Conservation (phyloP, 2,888 invertebrate genomes). For the Liodrosophila aerea region DNA sequence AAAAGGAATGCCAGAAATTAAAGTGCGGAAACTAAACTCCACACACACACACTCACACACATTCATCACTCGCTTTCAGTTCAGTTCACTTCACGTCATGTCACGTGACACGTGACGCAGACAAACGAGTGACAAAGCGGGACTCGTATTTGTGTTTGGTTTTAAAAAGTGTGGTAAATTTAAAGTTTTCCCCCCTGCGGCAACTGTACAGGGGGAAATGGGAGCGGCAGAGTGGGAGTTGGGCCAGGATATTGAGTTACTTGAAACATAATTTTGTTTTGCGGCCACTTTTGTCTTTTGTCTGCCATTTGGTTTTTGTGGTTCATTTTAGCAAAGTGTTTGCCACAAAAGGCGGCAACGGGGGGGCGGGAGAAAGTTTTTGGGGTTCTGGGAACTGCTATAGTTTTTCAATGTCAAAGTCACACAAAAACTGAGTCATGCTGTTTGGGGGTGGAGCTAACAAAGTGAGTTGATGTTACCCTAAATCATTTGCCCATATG, state of each 20-base stretch:
- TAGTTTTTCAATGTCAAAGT: constrained; percentile 74
- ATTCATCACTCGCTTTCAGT: constrained; percentile 18
- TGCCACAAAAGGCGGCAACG: constrained; percentile 2
- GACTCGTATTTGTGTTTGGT: constrained; percentile 36
- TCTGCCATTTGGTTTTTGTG: constrained; percentile 60
- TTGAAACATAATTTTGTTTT: constrained; percentile 71
- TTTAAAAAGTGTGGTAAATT: constrained; percentile 64
- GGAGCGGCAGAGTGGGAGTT: neutral
- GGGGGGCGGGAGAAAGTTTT: constrained; percentile 13
- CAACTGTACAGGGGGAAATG: constrained; percentile 12
- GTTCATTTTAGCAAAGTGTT: constrained; percentile 60
- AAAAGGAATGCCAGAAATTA: constrained; percentile 29
- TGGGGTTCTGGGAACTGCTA: constrained; percentile 22
- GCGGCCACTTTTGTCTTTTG: constrained; percentile 61
- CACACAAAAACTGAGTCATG: constrained; percentile 58
- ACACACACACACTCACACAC: neutral
- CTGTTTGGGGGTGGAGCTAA: constrained; percentile 27
- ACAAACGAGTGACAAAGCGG: constrained; percentile 73
- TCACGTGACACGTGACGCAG: constrained; percentile 68
- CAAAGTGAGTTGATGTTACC: constrained; percentile 38
- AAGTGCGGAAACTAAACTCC: constrained; percentile 54
- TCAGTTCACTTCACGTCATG: constrained; percentile 50
- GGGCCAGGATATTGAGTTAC: constrained; percentile 64
- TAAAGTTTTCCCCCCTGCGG: constrained; percentile 49
- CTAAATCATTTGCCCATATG: constrained; percentile 8